These are phyloP conservation scores for Ypsolopha sequella DNA, from an alignment of 2,888 invertebrate species.

Conservation along the genomic window DNA sequence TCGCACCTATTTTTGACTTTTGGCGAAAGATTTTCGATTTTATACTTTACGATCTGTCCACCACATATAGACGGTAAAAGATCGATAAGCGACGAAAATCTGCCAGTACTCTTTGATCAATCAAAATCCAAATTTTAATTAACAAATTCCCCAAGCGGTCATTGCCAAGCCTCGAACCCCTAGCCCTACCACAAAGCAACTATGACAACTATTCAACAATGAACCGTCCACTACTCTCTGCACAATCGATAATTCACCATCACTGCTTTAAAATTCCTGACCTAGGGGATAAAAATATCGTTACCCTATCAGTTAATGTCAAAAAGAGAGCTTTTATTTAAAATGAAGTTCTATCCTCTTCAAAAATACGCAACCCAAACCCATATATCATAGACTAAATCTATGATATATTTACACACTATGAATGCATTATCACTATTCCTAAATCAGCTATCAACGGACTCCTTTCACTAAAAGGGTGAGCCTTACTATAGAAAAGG, in stretches of 20 bases:
- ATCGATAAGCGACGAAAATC: too few relatives aligned
- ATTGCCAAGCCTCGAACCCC: slow-evolving; percentile 18
- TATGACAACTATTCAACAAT: slow-evolving; percentile 39
- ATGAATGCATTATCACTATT: slow-evolving; percentile 65
- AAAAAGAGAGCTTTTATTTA: slow-evolving; percentile 17
- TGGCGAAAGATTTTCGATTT: too few relatives aligned
- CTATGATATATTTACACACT: slow-evolving; percentile 69
- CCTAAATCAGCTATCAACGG: slow-evolving; percentile 70
- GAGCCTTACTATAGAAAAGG: slow-evolving; percentile 67
- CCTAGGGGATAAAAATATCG: slow-evolving; percentile 20
- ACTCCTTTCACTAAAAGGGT: slow-evolving; percentile 72
- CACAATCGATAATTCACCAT: slow-evolving; percentile 19
- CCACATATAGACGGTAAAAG: too few relatives aligned
- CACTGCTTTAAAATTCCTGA: slow-evolving; percentile 32
- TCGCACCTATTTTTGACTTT: too few relatives aligned
- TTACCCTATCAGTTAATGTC: slow-evolving; percentile 9
- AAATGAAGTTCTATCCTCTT: slow-evolving; percentile 19
- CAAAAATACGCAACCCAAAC: slow-evolving; percentile 21
- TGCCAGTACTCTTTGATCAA: slow-evolving; percentile 12
- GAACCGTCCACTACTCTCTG: slow-evolving; percentile 15
- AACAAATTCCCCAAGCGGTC: slow-evolving; percentile 39
- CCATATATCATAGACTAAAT: slow-evolving; percentile 63
- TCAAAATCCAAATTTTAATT: slow-evolving; percentile 40
- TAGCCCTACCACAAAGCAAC: slow-evolving; percentile 37
- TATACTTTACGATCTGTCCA: too few relatives aligned